Base-by-base conservation (phyloP, 1,140 invertebrate genomes). In the Ptiloglossa arizonensis region DNA sequence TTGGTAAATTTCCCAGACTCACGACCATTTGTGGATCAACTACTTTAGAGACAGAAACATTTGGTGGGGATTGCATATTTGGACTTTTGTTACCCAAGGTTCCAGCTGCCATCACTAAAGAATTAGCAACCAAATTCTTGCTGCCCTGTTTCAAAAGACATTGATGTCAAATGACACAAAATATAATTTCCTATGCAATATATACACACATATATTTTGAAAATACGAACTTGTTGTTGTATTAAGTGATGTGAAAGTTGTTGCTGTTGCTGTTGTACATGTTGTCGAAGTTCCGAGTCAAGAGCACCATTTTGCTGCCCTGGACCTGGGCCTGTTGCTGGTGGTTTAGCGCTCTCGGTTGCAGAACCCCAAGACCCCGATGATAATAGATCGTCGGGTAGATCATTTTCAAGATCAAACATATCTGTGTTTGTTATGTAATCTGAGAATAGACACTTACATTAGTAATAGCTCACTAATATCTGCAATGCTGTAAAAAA, bases 361-460 rank as follows among this genome's bases (percentile, higher is more conserved):
- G 86, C 93, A 46, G 93, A 91, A 75, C 94, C 94, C 96, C 96
- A 97, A 80, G 95, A 94, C 57, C 94, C 94, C 38, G 95, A 94
- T 19, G 94, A 94, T 88, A 98, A 96, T 66, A 98, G 93, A 92
- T 98, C 98, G 94, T 98, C 97, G 46, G 97, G 97, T 77, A 98
- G 94, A 92, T 98, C 96, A 93, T 97, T 97, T 93, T 98, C 97
- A 91, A 98, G 94, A 93, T 97, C 96, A 90, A 96, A 96, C 95
- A 96, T 96, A 89, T 96, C 96, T 88, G 95, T 94, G 93, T 95
- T 96, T 75, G 96, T 95, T 90, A 97, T 92, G 85, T 91, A 93
- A 92, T 92, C 92, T 93, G 73, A 84, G 81, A 83, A 89, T 71
- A 66, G 78, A 87, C 48, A 84, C 48, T 79, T 48, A 41, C 13